These are phyloP conservation scores for Ptiloglossa arizonensis DNA, from an alignment of 1,140 invertebrate species.

Conservation along the genomic window DNA sequence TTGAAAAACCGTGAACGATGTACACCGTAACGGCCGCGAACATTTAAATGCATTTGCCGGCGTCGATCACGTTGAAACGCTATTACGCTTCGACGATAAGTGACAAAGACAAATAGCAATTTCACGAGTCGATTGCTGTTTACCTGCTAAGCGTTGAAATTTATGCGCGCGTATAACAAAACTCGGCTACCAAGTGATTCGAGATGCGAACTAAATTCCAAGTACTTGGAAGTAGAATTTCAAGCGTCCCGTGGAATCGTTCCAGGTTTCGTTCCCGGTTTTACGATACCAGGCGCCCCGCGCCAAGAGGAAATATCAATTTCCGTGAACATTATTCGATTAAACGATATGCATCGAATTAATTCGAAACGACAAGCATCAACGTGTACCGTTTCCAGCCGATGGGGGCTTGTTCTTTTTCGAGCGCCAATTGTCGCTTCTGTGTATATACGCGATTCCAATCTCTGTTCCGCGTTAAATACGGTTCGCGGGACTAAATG, in stretches of 20 bases:
- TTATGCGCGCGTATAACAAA: not conserved
- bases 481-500: no score
- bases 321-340: not conserved
- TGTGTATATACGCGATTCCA: no score
- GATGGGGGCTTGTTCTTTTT: no score
- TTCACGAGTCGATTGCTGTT: not conserved
- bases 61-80: no score
- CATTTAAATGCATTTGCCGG: no score
- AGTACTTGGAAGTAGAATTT: not conserved
- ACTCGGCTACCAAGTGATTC: not conserved
- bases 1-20: no score
- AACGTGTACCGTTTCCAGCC: not conserved
- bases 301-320: slow-evolving; percentile 5
- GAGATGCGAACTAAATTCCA: not conserved
- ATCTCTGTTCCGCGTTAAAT: no score
- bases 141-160: not conserved
- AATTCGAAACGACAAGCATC: not conserved
- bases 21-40: no score
- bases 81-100: not conserved
- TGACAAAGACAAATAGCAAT: not conserved
- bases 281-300: no score
- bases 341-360: not conserved
- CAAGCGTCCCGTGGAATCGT: not conserved
- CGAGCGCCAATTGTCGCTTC: no score
- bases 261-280: not conserved